Conservation (phyloP, 2,797 vertebrate genomes). For the Hemitrygon akajei region DNA sequence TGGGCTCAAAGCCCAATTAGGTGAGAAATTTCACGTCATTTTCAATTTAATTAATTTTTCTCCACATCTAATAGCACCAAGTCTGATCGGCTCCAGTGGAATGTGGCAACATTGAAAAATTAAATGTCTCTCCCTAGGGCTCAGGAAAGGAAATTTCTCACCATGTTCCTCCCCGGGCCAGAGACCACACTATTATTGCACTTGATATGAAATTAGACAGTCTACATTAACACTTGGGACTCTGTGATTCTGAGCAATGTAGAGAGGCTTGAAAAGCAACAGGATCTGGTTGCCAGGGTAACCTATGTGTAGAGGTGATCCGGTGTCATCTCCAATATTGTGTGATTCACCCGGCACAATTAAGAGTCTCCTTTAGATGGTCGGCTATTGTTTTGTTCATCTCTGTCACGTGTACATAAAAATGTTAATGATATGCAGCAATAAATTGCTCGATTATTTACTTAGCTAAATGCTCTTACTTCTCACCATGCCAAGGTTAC, state of each 20-base stretch:
- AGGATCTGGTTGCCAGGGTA: slow-evolving; percentile 1
- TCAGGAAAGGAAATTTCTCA: not conserved
- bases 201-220: not conserved
- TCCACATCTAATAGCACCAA: not conserved
- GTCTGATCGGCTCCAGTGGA: not conserved
- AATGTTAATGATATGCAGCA: not conserved
- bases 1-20: not conserved
- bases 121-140: not conserved
- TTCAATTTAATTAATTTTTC: slow-evolving; percentile 12
- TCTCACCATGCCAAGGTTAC: not conserved
- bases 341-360: not conserved
- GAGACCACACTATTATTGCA: not conserved
- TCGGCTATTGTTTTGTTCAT: not conserved
- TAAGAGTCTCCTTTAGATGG: not conserved
- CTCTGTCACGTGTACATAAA: not conserved
- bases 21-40: slow-evolving; percentile 15
- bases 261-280: not conserved
- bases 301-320: not conserved
- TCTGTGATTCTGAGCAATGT: not conserved
- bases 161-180: not conserved
- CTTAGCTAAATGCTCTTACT: not conserved
- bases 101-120: not conserved
- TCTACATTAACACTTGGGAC: not conserved
- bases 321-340: not conserved
- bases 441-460: not conserved